phyloP scores from a whole-genome alignment of 2,888 invertebrate genomes.

The Caenorhabditis japonica region DNA sequence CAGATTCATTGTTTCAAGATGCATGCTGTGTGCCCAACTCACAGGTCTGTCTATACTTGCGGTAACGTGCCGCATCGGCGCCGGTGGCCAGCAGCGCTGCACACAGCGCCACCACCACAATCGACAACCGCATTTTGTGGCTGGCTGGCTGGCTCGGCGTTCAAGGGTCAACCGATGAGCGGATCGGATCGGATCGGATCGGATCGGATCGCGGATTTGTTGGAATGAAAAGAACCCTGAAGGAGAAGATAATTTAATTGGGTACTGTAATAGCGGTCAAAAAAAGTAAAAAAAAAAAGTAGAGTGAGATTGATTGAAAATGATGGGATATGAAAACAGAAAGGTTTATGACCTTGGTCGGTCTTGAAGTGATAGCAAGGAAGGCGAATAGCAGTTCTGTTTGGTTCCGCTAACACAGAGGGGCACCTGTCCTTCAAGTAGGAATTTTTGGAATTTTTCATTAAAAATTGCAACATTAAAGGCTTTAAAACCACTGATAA shows the following conservation, averaged over 20 bases:
- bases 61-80: slow-evolving; percentile 47
- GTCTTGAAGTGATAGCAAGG: slow-evolving; percentile 2
- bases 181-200: no score
- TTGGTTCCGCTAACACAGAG: background rate
- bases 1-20: no score
- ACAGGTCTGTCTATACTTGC: slow-evolving; percentile 51
- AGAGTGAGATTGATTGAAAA: background rate
- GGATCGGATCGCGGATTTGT: no score
- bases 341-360: slow-evolving; percentile 40
- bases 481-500: no score
- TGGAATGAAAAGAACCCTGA: no score
- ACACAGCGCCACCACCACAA: slow-evolving; percentile 28
- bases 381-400: slow-evolving; percentile 21
- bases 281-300: slow-evolving; percentile 2
- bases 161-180: no score
- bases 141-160: no score
- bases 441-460: slow-evolving; percentile 6
- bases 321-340: slow-evolving; percentile 13
- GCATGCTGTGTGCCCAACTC: no score
- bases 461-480: no score
- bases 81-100: slow-evolving; percentile 41
- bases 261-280: no score
- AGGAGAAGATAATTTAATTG: no score
- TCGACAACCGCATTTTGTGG: slow-evolving; percentile 31
- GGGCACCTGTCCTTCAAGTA: slow-evolving; percentile 7